Base-by-base conservation (phyloP, 2,797 vertebrate species). In the Merluccius polli region DNA sequence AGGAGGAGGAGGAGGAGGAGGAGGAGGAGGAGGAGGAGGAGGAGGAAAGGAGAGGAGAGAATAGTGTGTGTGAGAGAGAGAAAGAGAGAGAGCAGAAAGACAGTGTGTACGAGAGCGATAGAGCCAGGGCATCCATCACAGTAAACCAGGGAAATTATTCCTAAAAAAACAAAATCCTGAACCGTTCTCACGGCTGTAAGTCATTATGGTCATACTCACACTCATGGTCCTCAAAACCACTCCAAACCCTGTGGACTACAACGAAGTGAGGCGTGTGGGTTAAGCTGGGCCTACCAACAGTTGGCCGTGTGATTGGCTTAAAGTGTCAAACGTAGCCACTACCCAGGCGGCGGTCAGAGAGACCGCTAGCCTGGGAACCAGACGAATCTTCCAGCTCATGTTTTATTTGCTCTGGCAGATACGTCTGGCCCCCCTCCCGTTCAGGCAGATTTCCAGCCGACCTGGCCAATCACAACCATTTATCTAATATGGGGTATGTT, bases 1-100 rank as follows among this genome's bases (percentile, higher is more conserved):
- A 2, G 48, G 73, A 72, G 77, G 79, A 81, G 82, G 84, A 81
- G 84, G 76, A 59, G 16, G 59, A 5, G n/a, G 48, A 48, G 11
- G 11, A 18, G 77, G 75, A 84, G 81, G 73, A 74, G 36, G 87
- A 77, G 78, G 77, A 84, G 76, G 32, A 24, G 73, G 41, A 82
- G 74, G 81, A 38, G 82, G 65, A 73, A 36, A 67, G 70, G 63
- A 83, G 79, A 72, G 67, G 67, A 73, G 78, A 27, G 59, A 63
- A 2, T 1, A 63, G 59, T 6, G 21, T 10, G 21, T 15, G 63
- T 29, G 27, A 67, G n/a, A 67, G 63, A 67, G 24, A 29, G 63
- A 67, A 1, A 29, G 27, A 29, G 27, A 67, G n/a, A 67, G 63
- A 67, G 29, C 8, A 2, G 63, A 24, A 29, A 3, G n/a, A 24